Percentiles rank a stretch among this genome's conserved stretches.
These are phyloP conservation scores for Donacobius atricapilla DNA, from an alignment of 2,113 vertebrate genomes.

Conservation along the genomic window DNA sequence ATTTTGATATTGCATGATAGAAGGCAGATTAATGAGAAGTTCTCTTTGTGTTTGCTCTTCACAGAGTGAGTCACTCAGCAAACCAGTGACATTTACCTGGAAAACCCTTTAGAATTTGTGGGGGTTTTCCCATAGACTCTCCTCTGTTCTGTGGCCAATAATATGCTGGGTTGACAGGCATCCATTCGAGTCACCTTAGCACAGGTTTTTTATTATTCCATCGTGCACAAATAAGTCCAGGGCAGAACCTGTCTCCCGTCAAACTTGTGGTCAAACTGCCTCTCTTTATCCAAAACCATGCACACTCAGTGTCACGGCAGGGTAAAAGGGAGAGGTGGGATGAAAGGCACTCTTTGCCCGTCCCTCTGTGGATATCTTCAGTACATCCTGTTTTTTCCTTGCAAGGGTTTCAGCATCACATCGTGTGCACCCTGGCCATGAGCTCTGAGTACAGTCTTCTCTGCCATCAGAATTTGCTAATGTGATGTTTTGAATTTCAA, in stretches of 20 bases:
- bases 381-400: neutral
- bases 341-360: neutral
- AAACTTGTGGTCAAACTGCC: neutral
- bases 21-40: neutral
- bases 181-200: neutral
- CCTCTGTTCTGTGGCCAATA: neutral
- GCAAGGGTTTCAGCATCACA: neutral
- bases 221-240: neutral
- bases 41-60: neutral
- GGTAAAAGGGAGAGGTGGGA: neutral
- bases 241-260: neutral
- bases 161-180: neutral
- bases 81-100: neutral
- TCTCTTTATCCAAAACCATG: neutral
- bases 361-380: neutral
- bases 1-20: neutral
- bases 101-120: neutral
- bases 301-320: accelerated
- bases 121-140: neutral
- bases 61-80: neutral
- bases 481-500: neutral
- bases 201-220: neutral
- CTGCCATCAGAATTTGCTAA: neutral
- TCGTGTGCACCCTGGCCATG: neutral
- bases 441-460: neutral